A percentile compares a stretch with the other conserved stretches of the same genome.
These are phyloP conservation scores for Cremastinae sp. DNA, from an alignment of 2,888 invertebrate species.

Conservation along the genomic window DNA sequence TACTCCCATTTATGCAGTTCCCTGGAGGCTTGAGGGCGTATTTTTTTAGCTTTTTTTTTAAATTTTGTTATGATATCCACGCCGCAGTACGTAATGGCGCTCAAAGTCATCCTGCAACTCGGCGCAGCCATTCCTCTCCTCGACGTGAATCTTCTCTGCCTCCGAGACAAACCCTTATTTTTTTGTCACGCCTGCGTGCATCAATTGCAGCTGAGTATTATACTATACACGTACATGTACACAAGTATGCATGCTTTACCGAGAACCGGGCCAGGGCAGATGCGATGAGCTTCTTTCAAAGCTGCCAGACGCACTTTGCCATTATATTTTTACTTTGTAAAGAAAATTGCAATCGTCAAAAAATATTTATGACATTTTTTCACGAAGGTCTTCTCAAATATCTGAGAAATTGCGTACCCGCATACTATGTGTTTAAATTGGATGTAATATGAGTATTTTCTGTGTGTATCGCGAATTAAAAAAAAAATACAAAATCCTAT, in stretches of 20 bases:
- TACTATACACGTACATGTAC: constrained; percentile 15
- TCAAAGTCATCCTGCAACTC: constrained; percentile 30
- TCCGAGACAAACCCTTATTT: constrained; percentile 67
- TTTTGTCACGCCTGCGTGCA: constrained; percentile 50
- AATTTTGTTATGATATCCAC: constrained; percentile 43
- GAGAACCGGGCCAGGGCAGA: constrained; percentile 37
- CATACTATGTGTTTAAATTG: too few relatives aligned
- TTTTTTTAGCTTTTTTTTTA: constrained; percentile 39
- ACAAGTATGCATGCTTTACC: constrained; percentile 10
- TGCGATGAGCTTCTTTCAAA: constrained; percentile 47
- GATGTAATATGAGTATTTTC: too few relatives aligned
- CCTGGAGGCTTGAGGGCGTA: constrained; percentile 53
- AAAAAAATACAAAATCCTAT: too few relatives aligned
- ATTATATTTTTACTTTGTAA: constrained; percentile 22
- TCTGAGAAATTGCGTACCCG: too few relatives aligned
- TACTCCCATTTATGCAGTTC: constrained; percentile 64
- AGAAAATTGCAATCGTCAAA: constrained; percentile 7
- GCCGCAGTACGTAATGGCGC: constrained; percentile 37
- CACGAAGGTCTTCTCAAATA: too few relatives aligned
- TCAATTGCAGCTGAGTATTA: constrained; percentile 23
- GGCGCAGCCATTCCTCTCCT: constrained; percentile 19
- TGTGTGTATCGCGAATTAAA: too few relatives aligned
- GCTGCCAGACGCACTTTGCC: constrained; percentile 18
- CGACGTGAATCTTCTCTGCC: constrained; percentile 52
- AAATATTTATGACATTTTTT: constrained; percentile 15